Evolutionary conservation across 1,140 invertebrate species (phyloP), one percentile per base, ranked within the genome.

Genomic region (Himalopsyche phryganea): DNA sequence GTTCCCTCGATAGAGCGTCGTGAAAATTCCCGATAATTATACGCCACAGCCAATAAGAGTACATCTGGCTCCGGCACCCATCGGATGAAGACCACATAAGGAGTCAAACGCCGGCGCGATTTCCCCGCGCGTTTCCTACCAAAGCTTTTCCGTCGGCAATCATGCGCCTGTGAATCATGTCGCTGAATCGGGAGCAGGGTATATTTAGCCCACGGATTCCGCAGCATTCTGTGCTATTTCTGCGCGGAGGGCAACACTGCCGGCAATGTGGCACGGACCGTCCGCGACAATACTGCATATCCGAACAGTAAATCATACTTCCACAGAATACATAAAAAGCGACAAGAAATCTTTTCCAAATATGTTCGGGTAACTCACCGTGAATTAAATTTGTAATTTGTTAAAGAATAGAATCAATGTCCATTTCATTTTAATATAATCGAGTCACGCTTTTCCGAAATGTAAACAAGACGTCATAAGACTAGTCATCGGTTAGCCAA

Each of bases 221-320:
- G 48, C 45, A 48, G 61, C 58, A 63, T 59, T 63, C 61, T 55
- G 56, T 4, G 32, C 61, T 63, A 63, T 63, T 63, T 53, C 45
- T 33, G 57, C 18, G 35, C 52, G 48, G 50, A 36, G 20, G 40
- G 38, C 55, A 47, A 33, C 49, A 36, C 49, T 47, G 42, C 14
- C 47, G 40, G 45, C 54, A 57, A 41, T 40, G 20, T 36, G 33
- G 7, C 28, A 14, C 14, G 40, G 14, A 18, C 36, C 14, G 15
- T 11, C 50, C 38, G 48, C 47, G 40, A 28, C 54, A 33, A 28
- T 13, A 6, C 20, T 4, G 10, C 11, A 17, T 18, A 18, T 47
- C 35, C 20, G 44, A 55, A 17, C 13, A 36, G 13, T 14, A 2
- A 18, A 18, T 49, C 44, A 45, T 57, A 48, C 40, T 28, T 14